A percentile compares a stretch with the other conserved stretches of the same genome.
Conservation (phyloP, 2,113 vertebrate species). For the Oreocharis arfaki region DNA sequence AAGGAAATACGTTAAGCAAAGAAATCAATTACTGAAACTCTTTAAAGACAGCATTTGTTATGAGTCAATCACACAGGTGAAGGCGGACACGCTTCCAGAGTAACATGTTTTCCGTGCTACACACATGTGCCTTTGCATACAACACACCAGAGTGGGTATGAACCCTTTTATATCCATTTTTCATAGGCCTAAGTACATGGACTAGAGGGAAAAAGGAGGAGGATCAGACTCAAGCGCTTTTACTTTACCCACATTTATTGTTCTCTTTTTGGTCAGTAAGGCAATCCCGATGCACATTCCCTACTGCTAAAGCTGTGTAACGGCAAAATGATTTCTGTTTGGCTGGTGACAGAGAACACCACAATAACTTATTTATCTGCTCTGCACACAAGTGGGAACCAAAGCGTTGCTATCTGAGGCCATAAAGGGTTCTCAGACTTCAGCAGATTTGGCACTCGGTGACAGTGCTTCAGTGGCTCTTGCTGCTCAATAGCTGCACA, state of each 20-base stretch:
- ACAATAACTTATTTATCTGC: slow-evolving; percentile 18
- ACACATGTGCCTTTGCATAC: not conserved
- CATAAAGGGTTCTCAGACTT: slow-evolving; percentile 5
- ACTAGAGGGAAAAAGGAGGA: not conserved
- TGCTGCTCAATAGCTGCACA: slow-evolving; percentile 18
- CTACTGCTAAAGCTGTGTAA: not conserved
- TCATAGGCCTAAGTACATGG: not conserved
- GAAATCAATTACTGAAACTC: not conserved
- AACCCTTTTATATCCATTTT: not conserved
- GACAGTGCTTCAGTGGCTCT: not conserved
- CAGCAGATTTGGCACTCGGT: not conserved
- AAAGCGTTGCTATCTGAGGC: not conserved
- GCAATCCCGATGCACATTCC: not conserved
- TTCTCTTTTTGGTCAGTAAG: not conserved
- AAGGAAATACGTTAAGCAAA: not conserved
- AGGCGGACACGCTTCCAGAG: not conserved
- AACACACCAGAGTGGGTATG: not conserved
- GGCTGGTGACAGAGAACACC: not conserved
- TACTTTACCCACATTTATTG: accelerated
- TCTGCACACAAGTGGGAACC: not conserved
- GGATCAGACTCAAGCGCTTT: not conserved
- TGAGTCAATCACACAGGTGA: not conserved
- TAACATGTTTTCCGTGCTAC: not conserved
- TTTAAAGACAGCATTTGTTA: not conserved
- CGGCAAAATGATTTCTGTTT: not conserved